Conservation (phyloP, 2,113 vertebrate genomes). For the Ameiurus melas region DNA sequence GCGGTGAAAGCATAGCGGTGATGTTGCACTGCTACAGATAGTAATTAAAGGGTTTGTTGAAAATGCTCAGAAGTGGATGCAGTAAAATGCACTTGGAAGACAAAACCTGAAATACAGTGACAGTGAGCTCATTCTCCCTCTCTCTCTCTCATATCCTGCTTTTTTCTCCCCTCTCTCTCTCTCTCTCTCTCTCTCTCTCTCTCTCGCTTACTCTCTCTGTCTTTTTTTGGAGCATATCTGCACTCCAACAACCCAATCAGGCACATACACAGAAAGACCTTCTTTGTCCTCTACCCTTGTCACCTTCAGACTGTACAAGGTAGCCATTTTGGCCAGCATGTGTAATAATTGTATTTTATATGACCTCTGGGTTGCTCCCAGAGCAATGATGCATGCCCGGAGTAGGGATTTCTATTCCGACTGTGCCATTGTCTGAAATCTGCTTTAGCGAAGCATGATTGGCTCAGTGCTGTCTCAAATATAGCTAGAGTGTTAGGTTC, state of each 20-base stretch:
- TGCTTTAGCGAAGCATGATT: neutral
- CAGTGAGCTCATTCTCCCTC: conserved; percentile 1
- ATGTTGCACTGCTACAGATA: conserved; percentile 25
- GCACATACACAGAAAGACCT: neutral
- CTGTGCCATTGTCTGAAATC: conserved; percentile 15
- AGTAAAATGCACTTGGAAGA: conserved; percentile 30
- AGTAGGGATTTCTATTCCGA: conserved; percentile 14
- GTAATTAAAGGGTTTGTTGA: conserved; percentile 40
- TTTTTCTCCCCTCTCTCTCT: neutral
- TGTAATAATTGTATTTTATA: conserved; percentile 27
- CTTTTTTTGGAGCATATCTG: neutral
- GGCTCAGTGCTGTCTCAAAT: neutral
- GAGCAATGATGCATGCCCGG: neutral
- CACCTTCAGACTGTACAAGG: neutral
- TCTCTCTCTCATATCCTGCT: neutral
- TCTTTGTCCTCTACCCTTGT: neutral
- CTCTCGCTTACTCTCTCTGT: conserved; percentile 8
- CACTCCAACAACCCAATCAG: neutral
- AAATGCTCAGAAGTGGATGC: conserved; percentile 26
- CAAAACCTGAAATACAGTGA: conserved; percentile 28
- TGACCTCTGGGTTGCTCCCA: conserved; percentile 1
- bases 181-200: neutral
- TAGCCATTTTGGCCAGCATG: neutral
- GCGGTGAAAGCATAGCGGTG: conserved; percentile 18
- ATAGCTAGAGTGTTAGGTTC: neutral